Conservation (phyloP, 2,113 vertebrate genomes). For the Lutjanus erythropterus region DNA sequence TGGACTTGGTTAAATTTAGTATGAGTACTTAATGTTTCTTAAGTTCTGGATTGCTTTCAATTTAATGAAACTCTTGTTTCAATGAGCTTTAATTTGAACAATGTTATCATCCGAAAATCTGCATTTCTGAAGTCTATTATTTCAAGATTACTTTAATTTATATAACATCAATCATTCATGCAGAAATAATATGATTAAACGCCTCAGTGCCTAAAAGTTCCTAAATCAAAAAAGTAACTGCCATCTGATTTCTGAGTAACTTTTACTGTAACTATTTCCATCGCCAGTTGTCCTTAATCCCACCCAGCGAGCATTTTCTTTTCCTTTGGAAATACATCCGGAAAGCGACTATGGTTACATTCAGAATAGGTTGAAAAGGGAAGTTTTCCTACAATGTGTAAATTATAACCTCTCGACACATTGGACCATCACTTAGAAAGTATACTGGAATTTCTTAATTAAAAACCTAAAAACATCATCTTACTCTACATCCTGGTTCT, state of each 20-base stretch:
- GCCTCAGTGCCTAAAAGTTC: too few species aligned
- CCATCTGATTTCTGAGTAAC: background rate
- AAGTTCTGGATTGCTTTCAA: slow-evolving; percentile 1
- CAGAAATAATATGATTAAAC: background rate
- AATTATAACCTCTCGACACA: too few species aligned
- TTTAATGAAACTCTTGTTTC: background rate
- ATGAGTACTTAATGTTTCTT: background rate
- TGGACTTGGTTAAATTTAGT: background rate
- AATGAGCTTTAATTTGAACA: background rate
- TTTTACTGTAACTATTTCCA: too few species aligned
- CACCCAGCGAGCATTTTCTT: too few species aligned
- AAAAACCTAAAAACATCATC: too few species aligned
- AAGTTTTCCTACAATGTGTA: too few species aligned
- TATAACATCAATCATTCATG: background rate
- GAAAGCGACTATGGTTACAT: too few species aligned
- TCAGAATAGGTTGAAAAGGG: too few species aligned
- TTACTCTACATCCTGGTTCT: too few species aligned
- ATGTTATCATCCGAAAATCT: background rate
- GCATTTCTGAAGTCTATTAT: background rate
- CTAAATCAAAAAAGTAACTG: background rate
- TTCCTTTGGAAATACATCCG: too few species aligned
- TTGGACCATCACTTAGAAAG: too few species aligned
- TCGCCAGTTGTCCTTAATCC: background rate
- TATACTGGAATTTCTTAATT: too few species aligned
- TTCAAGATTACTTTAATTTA: background rate